Base-by-base conservation (phyloP, 64 coral and sea anemone genomes). In the Exaiptasia diaphana region DNA sequence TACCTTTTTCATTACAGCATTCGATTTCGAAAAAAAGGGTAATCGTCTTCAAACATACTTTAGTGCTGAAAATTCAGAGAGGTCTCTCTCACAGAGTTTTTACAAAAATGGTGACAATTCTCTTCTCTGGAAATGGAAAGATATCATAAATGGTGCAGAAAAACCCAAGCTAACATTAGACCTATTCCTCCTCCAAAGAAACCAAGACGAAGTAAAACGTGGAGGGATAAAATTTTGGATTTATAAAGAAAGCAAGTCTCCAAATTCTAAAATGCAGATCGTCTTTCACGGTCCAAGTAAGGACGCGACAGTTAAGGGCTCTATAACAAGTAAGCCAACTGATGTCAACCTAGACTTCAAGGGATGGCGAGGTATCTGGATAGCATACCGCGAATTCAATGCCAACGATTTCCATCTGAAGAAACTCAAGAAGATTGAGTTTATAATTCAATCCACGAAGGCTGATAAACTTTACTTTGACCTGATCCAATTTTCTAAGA, bases 181-280 rank as follows among this genome's bases (percentile, higher is more conserved):
- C n/a, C n/a, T n/a, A n/a, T n/a, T n/a, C n/a, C n/a, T n/a, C 9
- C 61, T 65, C 61, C 32, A 35, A 18, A 35, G 32, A 3, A 38
- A 33, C 17, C 29, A 14, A 0, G 7, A 65, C 4, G 59, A 64
- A 33, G 32, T 37, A 32, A 32, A 65, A 35, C 32, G 38, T 4
- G 82, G 82, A 49, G 82, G 82, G 5, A 29, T 85, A 4, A 84
- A 84, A 31, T 53, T 84, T 14, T 84, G 81, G 53, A 39, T 84
- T 4, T 84, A 84, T 53, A 68, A 84, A 11, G 67, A 84, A 22
- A 43, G 1, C 1, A 3, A 36, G 28, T 76, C 73, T 11, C 18
- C 18, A n/a, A n/a, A 35, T 37, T 65, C 61, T 0, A 80, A 63
- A 31, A 80, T 65, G 77, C 12, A 80, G 43, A 43, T 80, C 25